A percentile compares a stretch with the other conserved stretches of the same genome.
These are phyloP conservation scores for Labia minor DNA, from an alignment of 2,888 invertebrate species.

Conservation along the genomic window DNA sequence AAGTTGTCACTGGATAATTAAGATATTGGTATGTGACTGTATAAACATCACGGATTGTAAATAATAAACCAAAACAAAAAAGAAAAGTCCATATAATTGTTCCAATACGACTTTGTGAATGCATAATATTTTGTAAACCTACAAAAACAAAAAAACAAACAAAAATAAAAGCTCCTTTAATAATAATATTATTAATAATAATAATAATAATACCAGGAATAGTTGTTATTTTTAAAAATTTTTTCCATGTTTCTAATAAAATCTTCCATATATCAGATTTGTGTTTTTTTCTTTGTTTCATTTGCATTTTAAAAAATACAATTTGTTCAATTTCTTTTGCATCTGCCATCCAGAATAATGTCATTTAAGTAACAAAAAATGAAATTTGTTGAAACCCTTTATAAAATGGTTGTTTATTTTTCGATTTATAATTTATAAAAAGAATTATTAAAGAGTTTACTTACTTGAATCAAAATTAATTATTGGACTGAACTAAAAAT, in stretches of 20 bases:
- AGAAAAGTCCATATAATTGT: constrained; percentile 22
- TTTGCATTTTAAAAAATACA: too few species aligned
- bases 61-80: constrained; percentile 23
- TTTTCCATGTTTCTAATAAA: neutral
- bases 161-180: neutral
- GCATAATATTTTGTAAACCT: constrained; percentile 24
- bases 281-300: too few species aligned
- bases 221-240: neutral
- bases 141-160: neutral
- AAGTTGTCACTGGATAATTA: constrained; percentile 25
- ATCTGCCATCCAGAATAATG: too few species aligned
- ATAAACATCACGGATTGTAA: constrained; percentile 24
- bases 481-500: too few species aligned
- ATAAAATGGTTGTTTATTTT: too few species aligned
- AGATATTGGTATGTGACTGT: constrained; percentile 24
- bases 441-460: too few species aligned
- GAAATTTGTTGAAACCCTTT: too few species aligned
- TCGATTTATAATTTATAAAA: too few species aligned
- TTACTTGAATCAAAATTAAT: too few species aligned
- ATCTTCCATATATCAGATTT: neutral
- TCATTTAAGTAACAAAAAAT: too few species aligned
- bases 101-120: constrained; percentile 21
- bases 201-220: neutral
- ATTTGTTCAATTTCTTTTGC: too few species aligned
- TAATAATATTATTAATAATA: neutral